Conservation (phyloP, 1,140 invertebrate species). For the Hormaphis cornu region DNA sequence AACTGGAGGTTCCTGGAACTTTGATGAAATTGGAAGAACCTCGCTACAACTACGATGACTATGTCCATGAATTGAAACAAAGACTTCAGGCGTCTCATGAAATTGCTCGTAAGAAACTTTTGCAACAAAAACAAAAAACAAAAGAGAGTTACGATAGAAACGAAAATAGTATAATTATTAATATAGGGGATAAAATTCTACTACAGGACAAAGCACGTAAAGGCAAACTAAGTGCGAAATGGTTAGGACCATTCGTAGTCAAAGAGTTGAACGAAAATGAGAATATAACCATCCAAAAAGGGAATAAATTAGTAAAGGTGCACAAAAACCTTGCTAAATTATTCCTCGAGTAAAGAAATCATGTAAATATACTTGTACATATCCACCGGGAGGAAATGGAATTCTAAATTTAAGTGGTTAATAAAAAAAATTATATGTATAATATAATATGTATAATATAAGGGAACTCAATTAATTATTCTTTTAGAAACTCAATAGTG, state of each 20-base stretch:
- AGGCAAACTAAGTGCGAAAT: background rate
- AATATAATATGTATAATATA: no score
- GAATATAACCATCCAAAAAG: background rate
- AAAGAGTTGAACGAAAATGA: background rate
- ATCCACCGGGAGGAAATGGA: background rate
- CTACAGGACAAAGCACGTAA: background rate
- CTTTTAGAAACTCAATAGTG: no score
- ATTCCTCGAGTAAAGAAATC: background rate
- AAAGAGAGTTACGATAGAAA: background rate
- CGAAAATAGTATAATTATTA: background rate
- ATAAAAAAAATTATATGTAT: no score
- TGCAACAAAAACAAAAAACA: background rate
- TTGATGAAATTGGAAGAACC: background rate
- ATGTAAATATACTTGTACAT: background rate
- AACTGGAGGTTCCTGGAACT: background rate
- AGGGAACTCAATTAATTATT: no score
- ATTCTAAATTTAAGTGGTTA: no score
- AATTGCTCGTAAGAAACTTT: background rate
- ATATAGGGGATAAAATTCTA: background rate
- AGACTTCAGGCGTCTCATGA: background rate
- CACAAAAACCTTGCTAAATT: background rate
- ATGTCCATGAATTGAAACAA: background rate
- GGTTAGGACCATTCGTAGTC: background rate
- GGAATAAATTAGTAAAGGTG: background rate
- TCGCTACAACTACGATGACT: background rate